Evolutionary conservation across 23 tunicate genomes (phyloP), one percentile per base, ranked within the genome.

Genomic region (Halocynthia roretzi): DNA sequence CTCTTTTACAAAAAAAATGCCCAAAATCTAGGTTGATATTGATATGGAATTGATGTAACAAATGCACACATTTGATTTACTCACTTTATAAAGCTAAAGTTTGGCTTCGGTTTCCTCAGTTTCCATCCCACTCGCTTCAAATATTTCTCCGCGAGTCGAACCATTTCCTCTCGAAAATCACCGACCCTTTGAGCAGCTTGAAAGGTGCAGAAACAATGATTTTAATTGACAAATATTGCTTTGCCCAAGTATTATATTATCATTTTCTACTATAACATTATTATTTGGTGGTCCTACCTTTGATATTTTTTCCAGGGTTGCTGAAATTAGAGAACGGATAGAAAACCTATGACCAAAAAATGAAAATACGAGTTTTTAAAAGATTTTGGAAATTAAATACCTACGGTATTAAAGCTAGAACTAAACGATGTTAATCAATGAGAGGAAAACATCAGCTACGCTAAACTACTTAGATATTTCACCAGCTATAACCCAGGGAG

Each of bases 81-180:
- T 74, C 22, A 74, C 78, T 62, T 54, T 56, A 53, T 53, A 52
- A 22, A 54, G 48, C 5, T 48, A 74, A 74, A 74, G 10, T 62
- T 74, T 6, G 78, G 78, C 40, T 74, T 74, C 9, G 62, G 56
- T 12, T n/a, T 74, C 14, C 63, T 19, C 65, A 74, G 64, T 12
- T 44, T 50, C 78, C 78, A 74, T 74, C 20, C 31, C 10, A 74
- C 40, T 12, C 52, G 10, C 5, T 52, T 19, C 8, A 74, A 12
- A 74, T 74, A 56, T 48, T 74, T 21, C 9, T 54, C 62, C 10
- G 52, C 22, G 12, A 15, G 56, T 11, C 8, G 10, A 14, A 54
- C 20, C 20, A 64, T 12, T 7, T 22, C 21, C 9, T 15, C 56
- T 12, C 78, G 78, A 12, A 74, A 64, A 54, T 53, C 21, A 22